Base-by-base conservation (phyloP, 2,888 invertebrate species). In the Scelioninae gen. 2 region DNA sequence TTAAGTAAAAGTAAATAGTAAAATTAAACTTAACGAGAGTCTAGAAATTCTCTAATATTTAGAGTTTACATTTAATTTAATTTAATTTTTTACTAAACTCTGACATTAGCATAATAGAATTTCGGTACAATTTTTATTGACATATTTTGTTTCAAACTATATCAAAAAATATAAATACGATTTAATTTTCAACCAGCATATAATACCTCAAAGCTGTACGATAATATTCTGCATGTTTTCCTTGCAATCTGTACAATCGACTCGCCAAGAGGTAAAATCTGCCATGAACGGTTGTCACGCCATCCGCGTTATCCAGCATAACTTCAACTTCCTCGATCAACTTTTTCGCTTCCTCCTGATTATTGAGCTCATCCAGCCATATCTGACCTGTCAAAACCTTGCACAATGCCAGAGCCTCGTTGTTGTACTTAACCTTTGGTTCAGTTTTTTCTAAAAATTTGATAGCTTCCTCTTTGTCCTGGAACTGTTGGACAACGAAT, bases 211-310 rank as follows among this genome's bases (percentile, higher is more conserved):
- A 89, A 7, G 98, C 96, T 72, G 97, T 94, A 69, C 96, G 92
- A 87, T 99, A 99, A 88, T 98, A 99, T 78, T 95, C 94, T 0
- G 95, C 94, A 87, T 97, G 96, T 79, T 96, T 94, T 0, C 96
- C 96, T 81, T 92, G 91, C 22, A 93, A 89, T 75, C 91, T 89
- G 85, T 97, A 96, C 81, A 97, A 94, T 79, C 96, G 94, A 1
- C 96, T 96, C 2, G 97, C 96, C 1, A 98, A 88, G 78, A 96
- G 92, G 83, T 97, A 98, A 86, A 96, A 98, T 81, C 96, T 90
- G 19, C 96, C 96, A 83, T 98, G 98, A 0, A 98, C 97, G 0
- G 95, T 90, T 0, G 96, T 96, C 2, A 98, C 92, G 19, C 97
- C 97, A 82, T 97, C 96, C 0, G 96, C 92, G 78, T 93, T 93